Percentiles rank a stretch among this genome's conserved stretches.
phyloP scores from a whole-genome alignment of 2,888 invertebrate species.

The Petrophora chlorosata region DNA sequence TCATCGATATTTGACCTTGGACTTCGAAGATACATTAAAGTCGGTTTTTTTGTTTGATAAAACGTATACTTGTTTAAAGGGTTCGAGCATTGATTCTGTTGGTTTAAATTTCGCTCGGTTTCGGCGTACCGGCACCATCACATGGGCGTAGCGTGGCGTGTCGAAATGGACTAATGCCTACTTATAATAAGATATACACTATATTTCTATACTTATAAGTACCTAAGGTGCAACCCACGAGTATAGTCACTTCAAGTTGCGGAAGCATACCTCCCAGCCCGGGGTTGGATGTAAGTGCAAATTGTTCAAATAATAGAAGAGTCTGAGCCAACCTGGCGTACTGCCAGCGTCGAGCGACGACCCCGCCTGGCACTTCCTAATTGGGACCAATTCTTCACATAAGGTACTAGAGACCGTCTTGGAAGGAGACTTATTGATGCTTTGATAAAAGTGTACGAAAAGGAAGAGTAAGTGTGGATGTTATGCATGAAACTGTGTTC shows the following conservation, averaged over 20 bases:
- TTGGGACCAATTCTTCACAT: slow-evolving; percentile 53
- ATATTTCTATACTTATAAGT: not conserved
- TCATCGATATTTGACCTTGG: no score
- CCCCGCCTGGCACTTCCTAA: slow-evolving; percentile 57
- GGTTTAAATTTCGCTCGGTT: no score
- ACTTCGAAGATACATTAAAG: no score
- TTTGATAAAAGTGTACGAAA: not conserved
- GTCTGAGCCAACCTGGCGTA: slow-evolving; percentile 54
- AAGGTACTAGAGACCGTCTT: slow-evolving; percentile 16
- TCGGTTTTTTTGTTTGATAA: no score
- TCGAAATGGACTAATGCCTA: no score
- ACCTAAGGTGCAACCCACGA: no score
- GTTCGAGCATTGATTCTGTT: no score
- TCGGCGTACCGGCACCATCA: no score
- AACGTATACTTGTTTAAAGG: no score
- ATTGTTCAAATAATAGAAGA: slow-evolving; percentile 64
- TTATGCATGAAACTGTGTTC: no score
- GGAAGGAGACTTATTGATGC: not conserved
- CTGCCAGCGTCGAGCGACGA: slow-evolving; percentile 61
- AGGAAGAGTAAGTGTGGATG: not conserved
- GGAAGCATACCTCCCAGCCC: slow-evolving; percentile 30
- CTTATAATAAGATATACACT: not conserved
- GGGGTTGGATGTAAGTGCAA: slow-evolving; percentile 52
- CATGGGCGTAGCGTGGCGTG: no score
- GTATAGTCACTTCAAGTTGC: slow-evolving; percentile 13